phyloP scores from a whole-genome alignment of 2,113 vertebrate genomes.

The Smithornis capensis region DNA sequence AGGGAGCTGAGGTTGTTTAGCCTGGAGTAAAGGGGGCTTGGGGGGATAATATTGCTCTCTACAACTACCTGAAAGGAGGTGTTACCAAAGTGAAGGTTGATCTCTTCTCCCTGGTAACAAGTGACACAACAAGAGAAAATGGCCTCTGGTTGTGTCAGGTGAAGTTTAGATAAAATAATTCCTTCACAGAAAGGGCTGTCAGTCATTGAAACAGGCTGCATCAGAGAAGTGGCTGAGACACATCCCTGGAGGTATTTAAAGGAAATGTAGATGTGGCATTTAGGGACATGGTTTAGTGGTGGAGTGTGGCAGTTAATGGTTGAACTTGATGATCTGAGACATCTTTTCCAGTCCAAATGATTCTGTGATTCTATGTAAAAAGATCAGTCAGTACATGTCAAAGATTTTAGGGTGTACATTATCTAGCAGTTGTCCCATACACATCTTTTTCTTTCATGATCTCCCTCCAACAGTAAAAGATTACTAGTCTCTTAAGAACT shows the following conservation, averaged over 20 bases:
- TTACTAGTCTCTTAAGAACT: constrained; percentile 6
- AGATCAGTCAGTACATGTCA: neutral
- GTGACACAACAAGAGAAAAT: neutral
- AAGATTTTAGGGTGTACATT: neutral
- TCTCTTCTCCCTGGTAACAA: neutral
- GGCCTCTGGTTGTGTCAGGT: too few relatives aligned
- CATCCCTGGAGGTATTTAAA: neutral
- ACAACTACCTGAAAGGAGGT: neutral
- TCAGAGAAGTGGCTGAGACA: neutral
- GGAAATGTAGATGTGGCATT: neutral
- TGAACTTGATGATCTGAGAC: neutral
- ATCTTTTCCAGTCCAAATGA: neutral
- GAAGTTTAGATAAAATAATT: neutral
- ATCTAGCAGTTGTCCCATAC: neutral
- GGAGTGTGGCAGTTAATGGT: neutral
- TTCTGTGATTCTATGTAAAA: neutral
- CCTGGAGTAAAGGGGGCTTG: neutral
- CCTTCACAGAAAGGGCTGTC: neutral
- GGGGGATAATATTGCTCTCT: neutral
- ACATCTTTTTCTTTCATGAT: neutral
- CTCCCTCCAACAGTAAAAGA: neutral
- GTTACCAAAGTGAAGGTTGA: fast-evolving
- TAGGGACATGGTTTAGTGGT: neutral
- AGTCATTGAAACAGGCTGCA: neutral
- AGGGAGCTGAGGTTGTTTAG: neutral